phyloP scores from a whole-genome alignment of 2,888 invertebrate species.

The Formica aserva region DNA sequence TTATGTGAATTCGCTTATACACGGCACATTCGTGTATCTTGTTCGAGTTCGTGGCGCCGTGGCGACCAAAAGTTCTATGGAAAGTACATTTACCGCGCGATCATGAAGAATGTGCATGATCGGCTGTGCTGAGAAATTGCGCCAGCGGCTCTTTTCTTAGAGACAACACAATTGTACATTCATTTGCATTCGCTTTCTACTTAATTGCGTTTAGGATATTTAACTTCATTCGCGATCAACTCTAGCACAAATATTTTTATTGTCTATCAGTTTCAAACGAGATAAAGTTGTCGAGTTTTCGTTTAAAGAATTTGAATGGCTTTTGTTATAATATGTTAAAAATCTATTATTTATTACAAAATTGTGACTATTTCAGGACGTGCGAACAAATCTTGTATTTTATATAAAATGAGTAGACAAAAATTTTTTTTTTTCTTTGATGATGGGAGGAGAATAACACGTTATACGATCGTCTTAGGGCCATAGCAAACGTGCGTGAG shows the following conservation, averaged over 20 bases:
- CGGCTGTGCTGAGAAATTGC: conserved; percentile 13
- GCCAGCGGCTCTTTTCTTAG: neutral
- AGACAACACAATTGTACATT: conserved; percentile 8
- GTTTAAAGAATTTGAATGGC: neutral
- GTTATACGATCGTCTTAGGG: conserved; percentile 16
- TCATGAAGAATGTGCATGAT: conserved; percentile 11
- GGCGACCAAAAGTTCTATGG: conserved; percentile 17
- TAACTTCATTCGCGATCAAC: neutral
- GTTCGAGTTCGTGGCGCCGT: conserved; percentile 45
- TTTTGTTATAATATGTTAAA: neutral
- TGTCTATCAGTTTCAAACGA: neutral
- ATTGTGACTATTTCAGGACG: neutral
- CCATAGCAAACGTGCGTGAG: conserved; percentile 10
- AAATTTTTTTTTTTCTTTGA: neutral
- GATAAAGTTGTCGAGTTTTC: neutral
- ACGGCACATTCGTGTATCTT: conserved; percentile 40
- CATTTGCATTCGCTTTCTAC: conserved; percentile 15
- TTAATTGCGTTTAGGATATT: conserved; percentile 9
- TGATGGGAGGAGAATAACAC: neutral
- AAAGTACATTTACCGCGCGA: conserved; percentile 21
- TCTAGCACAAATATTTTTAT: neutral
- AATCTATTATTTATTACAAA: neutral
- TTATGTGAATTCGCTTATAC: conserved; percentile 63
- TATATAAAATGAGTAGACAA: neutral
- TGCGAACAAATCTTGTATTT: neutral